A percentile compares a stretch with the other conserved stretches of the same genome.
Conservation (phyloP, 2,797 vertebrate species). For the Parauchenoglanis ngamensis region DNA sequence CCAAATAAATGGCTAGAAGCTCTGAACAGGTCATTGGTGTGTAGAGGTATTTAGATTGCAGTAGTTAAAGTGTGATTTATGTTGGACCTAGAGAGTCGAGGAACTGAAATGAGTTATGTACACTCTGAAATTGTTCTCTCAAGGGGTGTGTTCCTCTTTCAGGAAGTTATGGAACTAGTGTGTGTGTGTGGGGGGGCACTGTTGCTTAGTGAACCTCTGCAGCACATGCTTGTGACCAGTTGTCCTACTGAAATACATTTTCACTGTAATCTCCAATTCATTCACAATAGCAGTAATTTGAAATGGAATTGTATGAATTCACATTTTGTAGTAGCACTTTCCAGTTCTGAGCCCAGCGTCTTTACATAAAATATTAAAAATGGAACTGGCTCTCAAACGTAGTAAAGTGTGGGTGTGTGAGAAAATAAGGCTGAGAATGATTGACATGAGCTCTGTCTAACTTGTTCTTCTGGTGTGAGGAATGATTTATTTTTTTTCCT, state of each 20-base stretch:
- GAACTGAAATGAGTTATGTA: not conserved
- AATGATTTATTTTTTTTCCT: not conserved
- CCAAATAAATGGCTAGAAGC: not conserved
- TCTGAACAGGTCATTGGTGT: not conserved
- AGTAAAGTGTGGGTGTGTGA: not conserved
- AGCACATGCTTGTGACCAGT: conserved; percentile 5
- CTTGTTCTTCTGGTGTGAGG: conserved; percentile 36
- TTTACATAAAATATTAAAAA: not conserved
- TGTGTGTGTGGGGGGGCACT: not conserved
- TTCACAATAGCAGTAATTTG: not conserved
- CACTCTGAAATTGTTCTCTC: not conserved
- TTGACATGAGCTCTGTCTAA: conserved; percentile 2
- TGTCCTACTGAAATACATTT: not conserved
- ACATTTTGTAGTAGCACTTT: not conserved
- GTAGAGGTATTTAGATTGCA: not conserved
- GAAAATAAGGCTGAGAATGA: not conserved
- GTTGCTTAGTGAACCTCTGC: conserved; percentile 6
- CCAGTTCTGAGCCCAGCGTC: not conserved
- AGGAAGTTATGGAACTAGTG: conserved; percentile 36
- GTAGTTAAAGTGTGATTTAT: not conserved
- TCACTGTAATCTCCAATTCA: not conserved
- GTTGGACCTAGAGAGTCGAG: not conserved
- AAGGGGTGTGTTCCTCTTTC: conserved; percentile 25
- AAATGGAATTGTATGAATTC: not conserved
- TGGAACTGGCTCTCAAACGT: not conserved